phyloP scores from a whole-genome alignment of 2,797 vertebrate genomes.

The Ataeniobius toweri region DNA sequence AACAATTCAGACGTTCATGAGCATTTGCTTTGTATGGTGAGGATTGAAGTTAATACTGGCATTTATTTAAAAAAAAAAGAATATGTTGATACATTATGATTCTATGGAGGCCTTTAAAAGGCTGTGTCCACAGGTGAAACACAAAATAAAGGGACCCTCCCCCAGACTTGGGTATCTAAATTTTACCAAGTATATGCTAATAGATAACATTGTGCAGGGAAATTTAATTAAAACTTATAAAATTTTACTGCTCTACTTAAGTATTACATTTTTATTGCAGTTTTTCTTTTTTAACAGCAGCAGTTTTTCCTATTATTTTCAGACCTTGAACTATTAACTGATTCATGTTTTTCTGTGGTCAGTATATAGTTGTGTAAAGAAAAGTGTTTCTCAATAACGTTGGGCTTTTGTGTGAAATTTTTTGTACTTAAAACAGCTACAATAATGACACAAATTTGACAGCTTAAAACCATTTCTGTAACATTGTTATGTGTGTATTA shows the following conservation, averaged over 20 bases:
- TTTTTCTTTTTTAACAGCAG: neutral
- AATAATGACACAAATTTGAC: too few relatives aligned
- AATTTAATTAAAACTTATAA: neutral
- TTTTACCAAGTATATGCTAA: neutral
- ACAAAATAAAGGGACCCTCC: neutral
- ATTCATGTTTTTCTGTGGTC: neutral
- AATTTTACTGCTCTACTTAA: neutral
- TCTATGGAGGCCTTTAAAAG: neutral
- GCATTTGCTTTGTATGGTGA: neutral
- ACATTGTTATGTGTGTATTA: too few relatives aligned
- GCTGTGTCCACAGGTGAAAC: neutral
- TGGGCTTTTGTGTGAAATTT: neutral
- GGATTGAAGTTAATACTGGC: neutral
- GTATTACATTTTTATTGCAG: neutral
- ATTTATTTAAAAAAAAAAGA: neutral
- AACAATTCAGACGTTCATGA: neutral
- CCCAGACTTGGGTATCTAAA: neutral
- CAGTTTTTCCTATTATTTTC: neutral
- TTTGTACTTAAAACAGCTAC: neutral
- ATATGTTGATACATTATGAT: neutral
- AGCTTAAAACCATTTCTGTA: too few relatives aligned
- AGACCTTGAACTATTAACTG: neutral
- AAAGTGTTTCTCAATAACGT: neutral
- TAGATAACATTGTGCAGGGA: neutral
- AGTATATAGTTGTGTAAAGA: neutral